A percentile compares a stretch with the other conserved stretches of the same genome.
Evolutionary conservation across 2,113 vertebrate genomes (phyloP).

Genomic region (Tachuris rubrigastra): DNA sequence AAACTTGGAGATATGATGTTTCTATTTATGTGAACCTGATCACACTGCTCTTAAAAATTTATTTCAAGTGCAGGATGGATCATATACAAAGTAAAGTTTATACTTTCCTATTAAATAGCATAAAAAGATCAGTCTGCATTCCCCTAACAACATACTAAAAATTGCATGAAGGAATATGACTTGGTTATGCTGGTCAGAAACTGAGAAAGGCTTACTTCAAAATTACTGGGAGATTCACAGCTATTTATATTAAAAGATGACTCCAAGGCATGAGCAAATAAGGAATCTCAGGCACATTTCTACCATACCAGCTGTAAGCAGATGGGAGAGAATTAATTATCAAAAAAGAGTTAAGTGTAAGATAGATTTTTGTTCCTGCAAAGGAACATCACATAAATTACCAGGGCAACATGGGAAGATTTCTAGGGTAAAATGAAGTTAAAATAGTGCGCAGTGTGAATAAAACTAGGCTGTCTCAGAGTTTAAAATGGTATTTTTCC

Average conservation of each 20-base stretch:
- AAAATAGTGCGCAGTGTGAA: neutral
- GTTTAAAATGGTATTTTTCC: neutral
- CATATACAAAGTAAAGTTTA: neutral
- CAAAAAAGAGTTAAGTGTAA: constrained; percentile 23
- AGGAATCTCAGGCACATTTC: neutral
- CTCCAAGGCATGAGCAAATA: constrained; percentile 32
- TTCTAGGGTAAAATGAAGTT: constrained; percentile 16
- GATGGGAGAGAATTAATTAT: constrained; percentile 47
- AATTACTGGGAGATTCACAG: neutral
- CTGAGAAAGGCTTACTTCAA: neutral
- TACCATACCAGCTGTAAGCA: constrained; percentile 17
- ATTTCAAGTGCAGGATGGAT: neutral
- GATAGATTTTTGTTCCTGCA: constrained; percentile 32
- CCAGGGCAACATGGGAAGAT: neutral
- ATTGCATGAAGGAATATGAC: neutral
- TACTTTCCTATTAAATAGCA: neutral
- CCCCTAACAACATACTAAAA: neutral
- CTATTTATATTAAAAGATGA: constrained; percentile 20
- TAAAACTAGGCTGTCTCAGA: neutral
- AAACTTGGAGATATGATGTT: neutral
- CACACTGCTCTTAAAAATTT: neutral
- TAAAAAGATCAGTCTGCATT: neutral
- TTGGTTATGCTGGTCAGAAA: neutral
- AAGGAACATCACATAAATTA: constrained; percentile 38
- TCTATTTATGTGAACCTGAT: neutral